These are phyloP conservation scores for Sula dactylatra DNA, from an alignment of 2,113 vertebrate species.

Conservation along the genomic window DNA sequence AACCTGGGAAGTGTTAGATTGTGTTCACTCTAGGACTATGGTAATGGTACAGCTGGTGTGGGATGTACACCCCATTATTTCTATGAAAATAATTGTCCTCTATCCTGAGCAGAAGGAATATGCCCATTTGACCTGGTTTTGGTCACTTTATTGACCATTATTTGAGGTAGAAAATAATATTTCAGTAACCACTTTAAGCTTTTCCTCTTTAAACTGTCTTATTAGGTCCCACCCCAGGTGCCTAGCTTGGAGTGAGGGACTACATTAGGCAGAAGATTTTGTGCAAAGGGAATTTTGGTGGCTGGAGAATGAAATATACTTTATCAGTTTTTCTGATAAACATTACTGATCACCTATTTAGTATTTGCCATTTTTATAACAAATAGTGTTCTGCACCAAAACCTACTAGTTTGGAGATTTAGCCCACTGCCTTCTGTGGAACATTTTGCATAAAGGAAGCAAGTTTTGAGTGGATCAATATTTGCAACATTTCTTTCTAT, in stretches of 20 bases:
- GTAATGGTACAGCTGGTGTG: not conserved
- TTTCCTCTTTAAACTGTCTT: not conserved
- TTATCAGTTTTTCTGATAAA: not conserved
- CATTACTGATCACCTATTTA: not conserved
- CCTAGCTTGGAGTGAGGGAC: not conserved
- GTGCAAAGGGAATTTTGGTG: not conserved
- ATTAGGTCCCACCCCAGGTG: not conserved
- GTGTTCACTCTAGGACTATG: not conserved
- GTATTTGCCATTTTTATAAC: not conserved
- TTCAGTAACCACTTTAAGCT: not conserved
- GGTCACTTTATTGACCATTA: not conserved
- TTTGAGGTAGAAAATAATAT: not conserved
- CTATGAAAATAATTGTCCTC: not conserved
- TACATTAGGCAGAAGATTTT: not conserved
- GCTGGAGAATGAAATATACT: not conserved
- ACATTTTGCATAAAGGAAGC: not conserved
- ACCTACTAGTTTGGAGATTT: not conserved
- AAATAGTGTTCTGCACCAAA: not conserved
- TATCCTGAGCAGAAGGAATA: not conserved
- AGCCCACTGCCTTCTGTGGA: not conserved
- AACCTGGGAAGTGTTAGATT: not conserved
- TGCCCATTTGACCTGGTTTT: not conserved
- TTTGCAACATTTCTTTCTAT: not conserved
- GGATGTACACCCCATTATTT: not conserved
- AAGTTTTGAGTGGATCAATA: not conserved